phyloP scores from a whole-genome alignment of 2,888 invertebrate species.

The Auanema freiburgensis region DNA sequence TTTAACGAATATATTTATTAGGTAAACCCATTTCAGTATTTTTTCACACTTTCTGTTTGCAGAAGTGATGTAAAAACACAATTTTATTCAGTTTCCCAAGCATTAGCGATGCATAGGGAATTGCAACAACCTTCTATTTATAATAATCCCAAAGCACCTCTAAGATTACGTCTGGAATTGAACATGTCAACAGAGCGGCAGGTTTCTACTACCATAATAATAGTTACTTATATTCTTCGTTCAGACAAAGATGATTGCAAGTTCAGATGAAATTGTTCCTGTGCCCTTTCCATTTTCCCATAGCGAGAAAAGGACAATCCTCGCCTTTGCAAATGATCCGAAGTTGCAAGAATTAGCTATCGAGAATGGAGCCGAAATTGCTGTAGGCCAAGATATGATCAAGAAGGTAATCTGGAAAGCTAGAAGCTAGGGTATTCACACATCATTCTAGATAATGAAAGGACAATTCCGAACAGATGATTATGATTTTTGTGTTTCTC shows the following conservation, averaged over 20 bases:
- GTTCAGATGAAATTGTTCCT: constrained; percentile 59
- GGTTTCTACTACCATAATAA: constrained; percentile 65
- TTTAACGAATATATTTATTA: constrained; percentile 47
- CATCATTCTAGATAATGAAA: constrained; percentile 50
- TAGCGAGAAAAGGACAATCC: constrained; percentile 60
- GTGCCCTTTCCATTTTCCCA: constrained; percentile 61
- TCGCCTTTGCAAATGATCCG: constrained; percentile 57
- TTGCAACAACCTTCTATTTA: constrained; percentile 82
- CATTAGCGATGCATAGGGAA: constrained; percentile 78
- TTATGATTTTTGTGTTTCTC: constrained; percentile 63
- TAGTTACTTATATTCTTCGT: constrained; percentile 10
- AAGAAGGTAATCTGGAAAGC: constrained; percentile 63
- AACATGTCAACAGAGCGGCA: constrained; percentile 78
- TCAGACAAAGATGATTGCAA: constrained; percentile 58
- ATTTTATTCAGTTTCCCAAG: constrained; percentile 76
- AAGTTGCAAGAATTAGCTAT: constrained; percentile 56
- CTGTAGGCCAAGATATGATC: constrained; percentile 58
- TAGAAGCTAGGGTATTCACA: background rate
- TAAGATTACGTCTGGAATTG: constrained; percentile 77
- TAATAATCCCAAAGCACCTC: constrained; percentile 76
- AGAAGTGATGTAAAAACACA: constrained; percentile 67
- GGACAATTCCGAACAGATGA: constrained; percentile 62
- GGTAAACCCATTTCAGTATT: constrained; percentile 17
- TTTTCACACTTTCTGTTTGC: background rate
- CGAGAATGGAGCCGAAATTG: constrained; percentile 60